Percentiles rank a stretch among this genome's conserved stretches.
phyloP scores from a whole-genome alignment of 2,113 vertebrate species.

The Rhinichthys klamathensis region DNA sequence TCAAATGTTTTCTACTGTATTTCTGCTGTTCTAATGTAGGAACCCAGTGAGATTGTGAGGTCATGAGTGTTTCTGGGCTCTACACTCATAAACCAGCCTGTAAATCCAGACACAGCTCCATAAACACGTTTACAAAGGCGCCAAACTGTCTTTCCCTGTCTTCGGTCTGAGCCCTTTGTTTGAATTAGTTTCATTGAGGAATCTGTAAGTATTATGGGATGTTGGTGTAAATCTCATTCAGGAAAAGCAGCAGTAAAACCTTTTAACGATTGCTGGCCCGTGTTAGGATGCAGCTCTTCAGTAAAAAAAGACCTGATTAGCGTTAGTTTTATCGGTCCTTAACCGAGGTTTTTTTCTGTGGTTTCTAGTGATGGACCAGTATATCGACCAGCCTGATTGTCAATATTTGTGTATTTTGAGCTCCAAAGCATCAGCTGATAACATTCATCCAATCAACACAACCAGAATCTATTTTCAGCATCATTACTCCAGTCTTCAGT shows the following conservation, averaged over 20 bases:
- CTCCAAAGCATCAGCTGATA: too few species aligned
- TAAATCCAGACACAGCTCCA: slow-evolving; percentile 73
- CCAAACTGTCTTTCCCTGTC: slow-evolving; percentile 40
- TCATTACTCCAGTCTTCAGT: too few species aligned
- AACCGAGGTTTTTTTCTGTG: neutral
- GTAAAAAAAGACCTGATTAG: neutral
- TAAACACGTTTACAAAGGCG: slow-evolving; percentile 72
- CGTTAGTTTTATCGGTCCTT: neutral
- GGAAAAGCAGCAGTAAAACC: neutral
- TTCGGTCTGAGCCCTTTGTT: neutral
- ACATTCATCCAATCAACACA: too few species aligned
- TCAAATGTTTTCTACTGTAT: neutral
- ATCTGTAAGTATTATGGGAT: slow-evolving; percentile 12
- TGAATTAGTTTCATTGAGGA: slow-evolving; percentile 8
- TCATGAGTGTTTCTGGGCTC: slow-evolving; percentile 14
- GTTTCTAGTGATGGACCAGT: neutral
- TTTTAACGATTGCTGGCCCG: neutral
- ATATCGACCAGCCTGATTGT: neutral
- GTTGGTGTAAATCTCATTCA: neutral
- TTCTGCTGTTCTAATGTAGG: neutral
- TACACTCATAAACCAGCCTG: slow-evolving; percentile 61
- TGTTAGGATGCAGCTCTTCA: neutral
- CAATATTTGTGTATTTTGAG: neutral
- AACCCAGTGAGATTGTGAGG: neutral
- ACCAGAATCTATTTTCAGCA: too few species aligned